These are phyloP conservation scores for Porites lutea DNA, from an alignment of 64 coral and sea anemone genomes.

Conservation along the genomic window DNA sequence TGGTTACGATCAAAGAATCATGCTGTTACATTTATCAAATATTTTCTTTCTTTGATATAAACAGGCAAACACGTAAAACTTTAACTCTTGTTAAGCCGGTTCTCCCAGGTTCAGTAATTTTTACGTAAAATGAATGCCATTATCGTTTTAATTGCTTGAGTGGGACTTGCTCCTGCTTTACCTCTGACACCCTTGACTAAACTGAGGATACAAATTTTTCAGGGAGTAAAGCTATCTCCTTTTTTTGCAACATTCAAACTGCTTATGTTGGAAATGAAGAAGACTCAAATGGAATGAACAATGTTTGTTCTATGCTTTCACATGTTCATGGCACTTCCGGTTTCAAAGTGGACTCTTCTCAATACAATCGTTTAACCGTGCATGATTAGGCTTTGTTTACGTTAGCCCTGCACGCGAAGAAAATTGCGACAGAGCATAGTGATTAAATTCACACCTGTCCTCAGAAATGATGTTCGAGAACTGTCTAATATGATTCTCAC, in stretches of 20 bases:
- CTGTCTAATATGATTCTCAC: not conserved
- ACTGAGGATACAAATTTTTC: not conserved
- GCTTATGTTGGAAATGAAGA: not conserved
- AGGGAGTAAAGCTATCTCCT: not conserved
- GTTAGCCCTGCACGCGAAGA: slow-evolving; percentile 1
- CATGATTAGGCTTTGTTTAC: slow-evolving; percentile 21
- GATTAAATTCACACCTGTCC: not conserved
- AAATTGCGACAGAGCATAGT: not conserved
- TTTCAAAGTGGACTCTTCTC: not conserved
- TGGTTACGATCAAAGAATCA: not conserved
- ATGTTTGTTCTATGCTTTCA: not conserved
- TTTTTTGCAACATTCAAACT: not conserved
- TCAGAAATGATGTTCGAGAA: not conserved
- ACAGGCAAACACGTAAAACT: not conserved
- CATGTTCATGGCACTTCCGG: slow-evolving; percentile 38
- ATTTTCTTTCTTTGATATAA: not conserved
- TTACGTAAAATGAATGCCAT: not conserved
- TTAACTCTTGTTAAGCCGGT: not conserved
- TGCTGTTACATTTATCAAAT: not conserved
- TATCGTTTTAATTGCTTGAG: not conserved
- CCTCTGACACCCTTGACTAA: not conserved
- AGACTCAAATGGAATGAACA: not conserved
- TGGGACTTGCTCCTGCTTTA: not conserved
- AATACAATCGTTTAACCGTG: slow-evolving; percentile 18
- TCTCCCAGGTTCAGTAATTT: not conserved